Conservation (phyloP, 2,113 vertebrate species). For the Percopsis transmontana region DNA sequence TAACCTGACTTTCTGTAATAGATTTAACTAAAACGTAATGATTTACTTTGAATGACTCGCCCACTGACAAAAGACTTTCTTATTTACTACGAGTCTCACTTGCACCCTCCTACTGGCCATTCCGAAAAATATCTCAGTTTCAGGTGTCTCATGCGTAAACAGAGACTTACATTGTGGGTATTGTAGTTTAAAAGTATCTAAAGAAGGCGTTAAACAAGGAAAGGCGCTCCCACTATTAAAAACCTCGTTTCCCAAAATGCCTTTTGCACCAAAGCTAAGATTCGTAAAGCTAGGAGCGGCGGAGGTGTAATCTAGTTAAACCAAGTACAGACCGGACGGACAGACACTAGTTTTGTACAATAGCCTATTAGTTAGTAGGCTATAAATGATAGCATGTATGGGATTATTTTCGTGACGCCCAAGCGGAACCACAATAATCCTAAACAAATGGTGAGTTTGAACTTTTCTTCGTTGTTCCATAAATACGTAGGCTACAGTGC, state of each 20-base stretch:
- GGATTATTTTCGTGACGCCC: constrained; percentile 7
- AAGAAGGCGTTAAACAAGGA: constrained; percentile 8
- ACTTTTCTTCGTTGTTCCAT: constrained; percentile 7
- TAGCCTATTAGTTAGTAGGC: too few relatives aligned
- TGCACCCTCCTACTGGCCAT: neutral
- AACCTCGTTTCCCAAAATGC: constrained; percentile 73
- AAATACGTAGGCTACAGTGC: neutral
- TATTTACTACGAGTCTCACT: too few relatives aligned
- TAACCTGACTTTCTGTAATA: too few relatives aligned
- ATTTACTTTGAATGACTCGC: too few relatives aligned
- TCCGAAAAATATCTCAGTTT: constrained; percentile 75
- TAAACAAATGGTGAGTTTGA: constrained; percentile 54
- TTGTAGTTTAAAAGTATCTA: constrained; percentile 32
- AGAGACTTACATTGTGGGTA: constrained; percentile 55
- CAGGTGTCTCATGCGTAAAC: constrained; percentile 66
- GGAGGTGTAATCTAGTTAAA: too few relatives aligned
- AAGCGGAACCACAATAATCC: constrained; percentile 27
- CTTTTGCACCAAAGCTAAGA: constrained; percentile 12
- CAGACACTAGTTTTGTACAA: too few relatives aligned
- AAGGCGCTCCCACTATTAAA: neutral
- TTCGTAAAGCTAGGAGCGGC: constrained; percentile 30
- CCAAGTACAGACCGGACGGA: too few relatives aligned
- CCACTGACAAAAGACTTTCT: too few relatives aligned
- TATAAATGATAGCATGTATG: constrained; percentile 18
- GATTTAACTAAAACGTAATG: too few relatives aligned